Evolutionary conservation across 2,797 vertebrate species (phyloP).

Genomic region (Gallinago stenura): DNA sequence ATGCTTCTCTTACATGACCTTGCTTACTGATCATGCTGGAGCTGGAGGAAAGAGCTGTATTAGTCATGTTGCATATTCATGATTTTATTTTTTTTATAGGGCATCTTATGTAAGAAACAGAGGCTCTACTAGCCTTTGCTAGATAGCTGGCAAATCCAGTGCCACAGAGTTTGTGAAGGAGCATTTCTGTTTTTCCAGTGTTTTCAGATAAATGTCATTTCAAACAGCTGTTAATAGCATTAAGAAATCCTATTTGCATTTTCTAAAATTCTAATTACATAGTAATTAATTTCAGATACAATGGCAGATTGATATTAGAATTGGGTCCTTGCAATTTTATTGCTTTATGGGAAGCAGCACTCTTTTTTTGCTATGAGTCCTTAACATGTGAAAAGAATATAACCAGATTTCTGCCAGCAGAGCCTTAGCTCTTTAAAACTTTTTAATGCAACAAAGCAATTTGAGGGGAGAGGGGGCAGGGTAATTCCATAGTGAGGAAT

Average conservation of each 20-base stretch:
- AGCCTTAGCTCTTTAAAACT: not conserved
- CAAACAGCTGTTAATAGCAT: not conserved
- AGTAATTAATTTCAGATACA: slow-evolving; percentile 11
- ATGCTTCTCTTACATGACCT: slow-evolving; percentile 4
- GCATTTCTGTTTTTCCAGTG: not conserved
- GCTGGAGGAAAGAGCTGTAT: not conserved
- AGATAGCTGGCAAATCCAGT: not conserved
- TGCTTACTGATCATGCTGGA: not conserved
- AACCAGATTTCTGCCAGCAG: not conserved
- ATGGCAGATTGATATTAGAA: not conserved
- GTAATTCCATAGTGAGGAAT: slow-evolving; percentile 29
- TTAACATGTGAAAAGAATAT: not conserved
- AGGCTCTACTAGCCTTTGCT: not conserved
- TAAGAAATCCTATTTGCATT: not conserved
- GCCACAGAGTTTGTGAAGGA: not conserved
- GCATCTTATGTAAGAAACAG: not conserved
- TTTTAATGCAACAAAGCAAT: not conserved
- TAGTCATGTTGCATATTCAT: not conserved
- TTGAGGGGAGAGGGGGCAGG: not conserved
- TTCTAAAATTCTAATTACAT: not conserved
- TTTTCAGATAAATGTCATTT: not conserved
- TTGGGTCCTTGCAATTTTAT: not conserved
- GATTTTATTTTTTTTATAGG: not conserved
- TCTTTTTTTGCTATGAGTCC: not conserved
- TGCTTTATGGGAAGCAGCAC: not conserved